Base-by-base conservation (phyloP, 2,888 invertebrate genomes). In the Leptinotarsa rubiginosa region DNA sequence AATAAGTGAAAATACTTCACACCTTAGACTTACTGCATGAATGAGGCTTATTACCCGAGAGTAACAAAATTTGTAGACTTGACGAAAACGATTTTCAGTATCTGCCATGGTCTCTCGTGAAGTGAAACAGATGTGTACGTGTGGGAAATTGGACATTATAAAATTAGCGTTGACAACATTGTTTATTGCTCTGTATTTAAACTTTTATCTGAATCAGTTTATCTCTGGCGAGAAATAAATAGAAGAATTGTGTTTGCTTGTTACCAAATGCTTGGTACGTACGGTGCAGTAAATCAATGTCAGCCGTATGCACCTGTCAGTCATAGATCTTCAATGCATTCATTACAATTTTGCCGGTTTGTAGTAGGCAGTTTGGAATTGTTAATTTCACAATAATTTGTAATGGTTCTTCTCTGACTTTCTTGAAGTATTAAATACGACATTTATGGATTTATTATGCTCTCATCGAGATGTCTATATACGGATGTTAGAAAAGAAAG, bases 191-290 rank as follows among this genome's bases (percentile, higher is more conserved):
- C n/a, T 71, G 49, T 74, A 71, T 74, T 67, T 70, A 65, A n/a
- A 25, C 54, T 52, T 22, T 47, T 41, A 69, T 52, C n/a, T 50
- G 47, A 69, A 52, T 52, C 62, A 31, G 62, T 65, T 65, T 64
- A 59, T 70, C 67, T 65, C 25, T 18, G 49, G 50, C 67, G 22
- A 47, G 69, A 16, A 52, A 47, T 69, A 50, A 16, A 52, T 75
- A 70, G 69, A 73, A 72, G 70, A 66, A 73, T 69, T 50, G 66
- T 67, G 74, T 74, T 65, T 76, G 70, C 74, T 76, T 73, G 72
- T 59, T 54, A 66, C 47, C 66, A 54, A 73, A 65, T 50, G 64
- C 56, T 56, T 52, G 68, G 62, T 69, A 70, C 69, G 62, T 69
- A 70, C 69, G 31, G 16, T 25, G 4, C 5, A 7, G 7, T 25